Base-by-base conservation (phyloP, 2,888 invertebrate species). In the Thysanoteuthis rhombus region DNA sequence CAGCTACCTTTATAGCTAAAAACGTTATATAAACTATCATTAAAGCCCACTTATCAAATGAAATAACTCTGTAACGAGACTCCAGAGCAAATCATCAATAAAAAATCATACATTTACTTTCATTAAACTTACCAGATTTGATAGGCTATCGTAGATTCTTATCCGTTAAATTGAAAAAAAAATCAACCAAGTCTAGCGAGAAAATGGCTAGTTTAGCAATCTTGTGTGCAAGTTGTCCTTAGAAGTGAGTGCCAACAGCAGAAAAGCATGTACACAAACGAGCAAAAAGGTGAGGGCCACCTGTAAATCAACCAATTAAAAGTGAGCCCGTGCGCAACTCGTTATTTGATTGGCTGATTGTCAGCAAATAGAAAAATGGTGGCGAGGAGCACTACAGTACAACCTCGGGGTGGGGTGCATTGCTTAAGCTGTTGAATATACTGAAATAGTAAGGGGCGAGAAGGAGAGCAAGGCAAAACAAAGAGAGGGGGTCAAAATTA, bases 291-390 rank as follows among this genome's bases (percentile, higher is more conserved):
- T 75, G 75, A 75, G 75, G 75, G 75, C 75, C 75, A 75, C 75
- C 75, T 75, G 75, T 75, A 75, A 75, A 75, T 75, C 75, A 75
- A 75, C 75, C 75, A 75, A 75, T 75, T 75, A 75, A 75, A 75
- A 75, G n/a, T 36, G 75, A 75, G 16, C n/a, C n/a, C 75, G 75
- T n/a, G n/a, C 10, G 75, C 75, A 75, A 75, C 75, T 75, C 75
- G 75, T 75, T 8, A 75, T 75, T 75, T 75, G n/a, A 75, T 75
- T 75, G 75, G 75, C n/a, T 75, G 75, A 75, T n/a, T 75, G 75
- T 75, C 16, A 36, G 75, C 36, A 36, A 75, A 75, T 12, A 75
- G 75, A 75, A 75, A 75, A 75, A 75, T 75, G 75, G 75, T 36
- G 75, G 75, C 75, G 75, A 75, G 75, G 75, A 12, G n/a, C 75